Conservation (phyloP, 2,888 invertebrate genomes). For the Penaeus monodon region DNA sequence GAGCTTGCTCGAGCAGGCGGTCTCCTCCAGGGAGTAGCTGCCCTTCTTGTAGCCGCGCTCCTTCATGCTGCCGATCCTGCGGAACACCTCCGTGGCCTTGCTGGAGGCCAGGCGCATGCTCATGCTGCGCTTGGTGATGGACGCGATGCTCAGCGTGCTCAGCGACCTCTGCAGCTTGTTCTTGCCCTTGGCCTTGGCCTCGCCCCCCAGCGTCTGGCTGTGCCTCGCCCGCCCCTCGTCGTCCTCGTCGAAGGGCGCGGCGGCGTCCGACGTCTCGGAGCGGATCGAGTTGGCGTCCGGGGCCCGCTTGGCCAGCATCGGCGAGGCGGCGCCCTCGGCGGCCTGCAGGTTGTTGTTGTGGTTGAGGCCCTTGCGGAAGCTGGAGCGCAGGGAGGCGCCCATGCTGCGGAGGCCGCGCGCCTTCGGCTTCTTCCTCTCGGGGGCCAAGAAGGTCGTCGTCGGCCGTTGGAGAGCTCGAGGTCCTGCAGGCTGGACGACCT, state of each 20-base stretch:
- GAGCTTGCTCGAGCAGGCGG: background rate
- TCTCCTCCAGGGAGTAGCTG: conserved; percentile 15
- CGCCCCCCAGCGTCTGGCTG: background rate
- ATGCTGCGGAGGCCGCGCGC: conserved; percentile 1
- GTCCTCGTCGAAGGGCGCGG: too few species aligned
- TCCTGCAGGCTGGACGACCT: conserved; percentile 35
- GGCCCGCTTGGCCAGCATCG: background rate
- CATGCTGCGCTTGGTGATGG: conserved; percentile 28
- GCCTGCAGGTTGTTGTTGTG: background rate
- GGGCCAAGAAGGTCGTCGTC: background rate
- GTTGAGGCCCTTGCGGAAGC: conserved; percentile 7
- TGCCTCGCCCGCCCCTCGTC: background rate
- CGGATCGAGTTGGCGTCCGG: too few species aligned
- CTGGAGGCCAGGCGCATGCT: conserved; percentile 33
- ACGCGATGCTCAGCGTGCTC: conserved; percentile 43
- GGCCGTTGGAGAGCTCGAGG: conserved; percentile 25
- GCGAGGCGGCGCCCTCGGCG: background rate
- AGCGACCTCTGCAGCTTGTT: conserved; percentile 28
- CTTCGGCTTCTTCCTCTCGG: conserved; percentile 12
- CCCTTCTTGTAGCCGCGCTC: conserved; percentile 10
- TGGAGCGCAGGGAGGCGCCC: conserved; percentile 25
- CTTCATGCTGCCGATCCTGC: conserved; percentile 25
- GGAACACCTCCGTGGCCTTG: conserved; percentile 27
- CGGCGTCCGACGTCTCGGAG: too few species aligned
- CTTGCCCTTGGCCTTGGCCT: background rate